Percentiles rank a stretch among this genome's conserved stretches.
phyloP scores from a whole-genome alignment of 2,113 vertebrate species.

The Isurus oxyrinchus region DNA sequence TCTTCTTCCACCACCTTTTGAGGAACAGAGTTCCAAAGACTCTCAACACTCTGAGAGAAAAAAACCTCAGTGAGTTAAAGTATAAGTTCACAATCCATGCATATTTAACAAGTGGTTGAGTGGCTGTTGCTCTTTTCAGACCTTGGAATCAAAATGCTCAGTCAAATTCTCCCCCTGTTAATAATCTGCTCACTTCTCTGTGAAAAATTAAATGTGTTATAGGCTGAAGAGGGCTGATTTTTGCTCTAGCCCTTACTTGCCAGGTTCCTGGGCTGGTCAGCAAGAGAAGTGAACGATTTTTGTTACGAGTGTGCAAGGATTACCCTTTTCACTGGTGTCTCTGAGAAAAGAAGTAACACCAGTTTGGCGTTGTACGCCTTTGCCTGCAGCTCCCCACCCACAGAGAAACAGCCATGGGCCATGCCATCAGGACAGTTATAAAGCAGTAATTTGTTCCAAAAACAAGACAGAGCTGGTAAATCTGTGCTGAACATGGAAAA shows the following conservation, averaged over 20 bases:
- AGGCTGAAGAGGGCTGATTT: background rate
- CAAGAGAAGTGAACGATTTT: background rate
- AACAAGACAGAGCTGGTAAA: background rate
- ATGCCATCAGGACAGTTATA: background rate
- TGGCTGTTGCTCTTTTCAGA: background rate
- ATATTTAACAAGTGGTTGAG: background rate
- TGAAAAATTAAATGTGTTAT: background rate
- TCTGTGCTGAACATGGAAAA: background rate
- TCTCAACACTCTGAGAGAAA: no score
- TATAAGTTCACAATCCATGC: background rate
- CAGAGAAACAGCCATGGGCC: background rate
- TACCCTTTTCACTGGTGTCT: background rate
- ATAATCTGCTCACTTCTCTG: background rate
- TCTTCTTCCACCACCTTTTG: no score
- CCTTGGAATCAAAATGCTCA: background rate
- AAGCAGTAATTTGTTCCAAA: background rate
- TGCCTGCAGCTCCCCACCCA: background rate
- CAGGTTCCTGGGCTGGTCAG: background rate
- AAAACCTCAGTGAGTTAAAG: background rate
- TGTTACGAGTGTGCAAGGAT: background rate
- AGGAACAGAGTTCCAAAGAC: no score
- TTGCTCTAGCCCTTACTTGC: background rate
- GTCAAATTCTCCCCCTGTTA: background rate
- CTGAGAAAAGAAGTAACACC: background rate
- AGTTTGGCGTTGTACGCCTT: background rate